Evolutionary conservation across 2,113 vertebrate species (phyloP), one percentile per base, ranked within the genome.

Genomic region (Anhinga rufa): DNA sequence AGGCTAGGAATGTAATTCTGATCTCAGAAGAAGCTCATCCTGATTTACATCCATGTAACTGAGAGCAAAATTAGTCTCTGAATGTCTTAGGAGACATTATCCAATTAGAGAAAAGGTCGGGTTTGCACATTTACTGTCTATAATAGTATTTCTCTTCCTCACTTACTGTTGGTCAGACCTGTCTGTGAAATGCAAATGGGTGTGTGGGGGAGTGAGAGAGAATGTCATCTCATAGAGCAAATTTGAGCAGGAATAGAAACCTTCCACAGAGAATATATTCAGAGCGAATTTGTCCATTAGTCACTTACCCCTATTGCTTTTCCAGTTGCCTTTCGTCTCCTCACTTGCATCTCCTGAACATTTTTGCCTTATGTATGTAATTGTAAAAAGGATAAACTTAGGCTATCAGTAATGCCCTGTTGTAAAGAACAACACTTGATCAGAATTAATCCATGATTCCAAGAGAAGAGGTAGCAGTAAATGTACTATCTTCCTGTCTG

Each of bases 61-160:
- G 64, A 79, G 52, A 62, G 62, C 17, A 80, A 92, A 88, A 90
- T 65, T 62, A 88, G 76, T 31, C 68, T 83, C 36, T 34, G 76
- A 92, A 78, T 83, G 75, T 71, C 82, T 94, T 55, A 55, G 42
- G 34, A 90, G 71, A 36, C 7, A 5, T 80, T 86, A 92, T 81
- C 92, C 92, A 94, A 93, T 90, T 86, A 92, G 46, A 94, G 86
- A 88, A 95, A 96, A 96, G 93, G 95, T 84, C 64, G 9, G 42
- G 44, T 89, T 94, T 92, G 86, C 81, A 87, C 70, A 79, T 94
- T 82, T 92, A 64, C 65, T 31, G 8, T 88, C 82, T 93, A 88
- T 83, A 88, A 85, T n/a, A 83, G 46, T 92, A 71, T 92, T 94
- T 90, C 19, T 86, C 36, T 90, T 82, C 54, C 44, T 70, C 79